phyloP scores from a whole-genome alignment of 1,140 invertebrate species.

The Anastrepha ludens region DNA sequence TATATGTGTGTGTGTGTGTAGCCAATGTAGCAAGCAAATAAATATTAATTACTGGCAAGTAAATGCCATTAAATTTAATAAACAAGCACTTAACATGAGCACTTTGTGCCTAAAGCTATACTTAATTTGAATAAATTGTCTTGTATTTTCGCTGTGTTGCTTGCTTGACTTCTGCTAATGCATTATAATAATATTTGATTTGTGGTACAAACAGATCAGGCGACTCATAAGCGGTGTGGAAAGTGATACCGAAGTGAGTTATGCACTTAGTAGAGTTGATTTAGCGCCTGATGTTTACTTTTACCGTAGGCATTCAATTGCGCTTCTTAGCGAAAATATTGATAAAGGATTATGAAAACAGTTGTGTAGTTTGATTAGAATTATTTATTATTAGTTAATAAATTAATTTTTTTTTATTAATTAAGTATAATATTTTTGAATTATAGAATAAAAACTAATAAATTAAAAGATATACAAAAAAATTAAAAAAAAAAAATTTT shows the following conservation, averaged over 20 bases:
- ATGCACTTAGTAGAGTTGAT: not conserved
- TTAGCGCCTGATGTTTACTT: not conserved
- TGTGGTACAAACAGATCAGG: not conserved
- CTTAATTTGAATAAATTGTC: not conserved
- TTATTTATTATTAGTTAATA: no score
- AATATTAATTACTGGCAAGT: constrained; percentile 33
- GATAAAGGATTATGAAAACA: no score
- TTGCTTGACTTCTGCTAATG: not conserved
- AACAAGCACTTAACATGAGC: constrained; percentile 6
- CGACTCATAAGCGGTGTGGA: not conserved
- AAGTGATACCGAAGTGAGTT: not conserved
- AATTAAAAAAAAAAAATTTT: no score
- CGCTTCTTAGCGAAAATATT: not conserved
- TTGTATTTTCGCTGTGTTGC: not conserved
- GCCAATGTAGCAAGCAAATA: constrained; percentile 15
- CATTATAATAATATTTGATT: not conserved
- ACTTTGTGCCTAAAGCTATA: not conserved
- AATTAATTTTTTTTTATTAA: no score
- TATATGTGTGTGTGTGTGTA: not conserved
- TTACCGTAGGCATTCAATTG: not conserved
- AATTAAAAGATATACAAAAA: no score
- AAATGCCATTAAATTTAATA: constrained; percentile 19
- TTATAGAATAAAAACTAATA: no score
- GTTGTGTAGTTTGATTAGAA: no score
- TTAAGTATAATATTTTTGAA: no score